phyloP scores from a whole-genome alignment of 2,797 vertebrate species.

The Malurus splendens region DNA sequence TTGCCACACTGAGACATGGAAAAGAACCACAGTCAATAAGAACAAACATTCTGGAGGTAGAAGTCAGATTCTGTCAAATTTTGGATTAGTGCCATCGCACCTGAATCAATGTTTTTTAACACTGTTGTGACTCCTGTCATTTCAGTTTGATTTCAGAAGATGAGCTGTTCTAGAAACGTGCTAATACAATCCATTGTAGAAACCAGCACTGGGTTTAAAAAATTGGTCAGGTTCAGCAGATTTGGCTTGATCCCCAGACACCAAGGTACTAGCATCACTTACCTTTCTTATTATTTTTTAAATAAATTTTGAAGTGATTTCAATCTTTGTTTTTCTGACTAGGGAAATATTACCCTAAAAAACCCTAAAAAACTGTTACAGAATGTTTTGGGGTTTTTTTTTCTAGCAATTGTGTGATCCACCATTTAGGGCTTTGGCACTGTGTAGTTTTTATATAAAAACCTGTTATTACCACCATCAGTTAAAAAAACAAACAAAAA shows the following conservation, averaged over 20 bases:
- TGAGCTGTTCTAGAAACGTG: not conserved
- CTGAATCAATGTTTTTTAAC: not conserved
- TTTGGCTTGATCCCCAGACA: not conserved
- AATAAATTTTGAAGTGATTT: not conserved
- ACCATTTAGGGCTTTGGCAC: not conserved
- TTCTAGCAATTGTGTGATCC: not conserved
- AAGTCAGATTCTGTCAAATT: not conserved
- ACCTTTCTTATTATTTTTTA: not conserved
- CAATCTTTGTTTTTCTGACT: not conserved
- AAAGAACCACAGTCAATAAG: not conserved
- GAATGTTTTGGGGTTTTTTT: not conserved
- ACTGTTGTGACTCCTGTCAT: not conserved
- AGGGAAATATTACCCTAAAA: not conserved
- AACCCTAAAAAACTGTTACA: not conserved
- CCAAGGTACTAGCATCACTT: not conserved
- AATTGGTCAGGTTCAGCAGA: not conserved
- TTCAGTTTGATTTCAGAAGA: not conserved
- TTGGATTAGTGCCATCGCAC: not conserved
- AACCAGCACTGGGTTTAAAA: not conserved
- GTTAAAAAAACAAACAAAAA: not conserved
- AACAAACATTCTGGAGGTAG: not conserved
- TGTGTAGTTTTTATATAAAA: not conserved
- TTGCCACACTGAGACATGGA: not conserved
- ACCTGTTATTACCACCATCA: not conserved
- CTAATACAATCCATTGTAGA: not conserved